These are phyloP conservation scores for Chrysopilus asiliformis DNA, from an alignment of 2,888 invertebrate genomes.

Conservation along the genomic window DNA sequence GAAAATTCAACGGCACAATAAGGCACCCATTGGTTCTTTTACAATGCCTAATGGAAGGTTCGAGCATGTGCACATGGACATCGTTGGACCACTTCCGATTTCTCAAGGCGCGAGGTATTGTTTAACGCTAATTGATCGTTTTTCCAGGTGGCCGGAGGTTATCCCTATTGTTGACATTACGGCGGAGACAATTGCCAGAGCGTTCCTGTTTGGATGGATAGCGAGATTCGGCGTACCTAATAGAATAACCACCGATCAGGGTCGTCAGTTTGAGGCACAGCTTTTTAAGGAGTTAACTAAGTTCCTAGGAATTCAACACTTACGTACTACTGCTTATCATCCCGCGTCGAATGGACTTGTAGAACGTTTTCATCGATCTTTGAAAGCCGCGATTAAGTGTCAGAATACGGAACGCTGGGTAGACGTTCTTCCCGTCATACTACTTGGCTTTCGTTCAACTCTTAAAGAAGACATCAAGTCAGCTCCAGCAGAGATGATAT, in stretches of 20 bases:
- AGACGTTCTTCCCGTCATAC: too few relatives aligned
- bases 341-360: too few relatives aligned
- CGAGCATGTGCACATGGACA: too few relatives aligned
- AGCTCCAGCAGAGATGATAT: too few relatives aligned
- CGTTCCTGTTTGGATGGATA: conserved; percentile 25
- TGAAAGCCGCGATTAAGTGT: too few relatives aligned
- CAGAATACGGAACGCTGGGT: too few relatives aligned
- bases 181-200: conserved; percentile 17
- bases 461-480: too few relatives aligned
- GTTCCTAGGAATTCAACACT: too few relatives aligned
- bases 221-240: conserved; percentile 12
- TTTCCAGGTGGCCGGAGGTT: conserved; percentile 18
- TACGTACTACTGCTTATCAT: too few relatives aligned
- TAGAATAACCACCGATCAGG: neutral
- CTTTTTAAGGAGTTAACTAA: too few relatives aligned
- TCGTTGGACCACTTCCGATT: conserved; percentile 30
- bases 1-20: conserved; percentile 3
- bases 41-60: conserved; percentile 13
- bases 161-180: conserved; percentile 17
- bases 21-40: neutral
- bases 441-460: too few relatives aligned
- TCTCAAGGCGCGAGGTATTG: conserved; percentile 22
- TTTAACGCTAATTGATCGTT: conserved; percentile 21
- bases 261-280: conserved; percentile 2
- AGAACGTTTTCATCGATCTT: too few relatives aligned